Conservation (phyloP, 2,113 vertebrate genomes). For the Leptobrachium leishanense region DNA sequence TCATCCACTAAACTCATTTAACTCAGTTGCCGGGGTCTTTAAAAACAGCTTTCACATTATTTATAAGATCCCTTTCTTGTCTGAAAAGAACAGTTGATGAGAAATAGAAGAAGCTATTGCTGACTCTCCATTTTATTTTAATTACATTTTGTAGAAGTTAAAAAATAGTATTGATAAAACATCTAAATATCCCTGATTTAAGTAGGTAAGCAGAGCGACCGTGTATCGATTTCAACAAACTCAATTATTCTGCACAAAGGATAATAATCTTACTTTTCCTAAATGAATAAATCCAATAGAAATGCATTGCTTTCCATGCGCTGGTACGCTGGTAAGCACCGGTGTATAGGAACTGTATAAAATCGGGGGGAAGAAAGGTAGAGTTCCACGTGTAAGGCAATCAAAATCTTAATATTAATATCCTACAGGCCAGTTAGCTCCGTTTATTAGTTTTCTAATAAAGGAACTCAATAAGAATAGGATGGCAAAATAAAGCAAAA, state of each 20-base stretch:
- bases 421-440: too few relatives aligned
- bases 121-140: background rate
- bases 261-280: background rate
- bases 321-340: too few relatives aligned
- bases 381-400: too few relatives aligned
- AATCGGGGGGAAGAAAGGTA: too few relatives aligned
- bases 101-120: constrained; percentile 9
- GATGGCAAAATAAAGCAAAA: too few relatives aligned
- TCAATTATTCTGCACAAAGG: background rate
- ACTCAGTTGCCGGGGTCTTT: background rate
- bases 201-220: constrained; percentile 5
- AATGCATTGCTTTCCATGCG: too few relatives aligned
- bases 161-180: constrained; percentile 14
- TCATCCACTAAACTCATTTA: background rate
- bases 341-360: too few relatives aligned
- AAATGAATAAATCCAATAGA: background rate
- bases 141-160: constrained; percentile 9
- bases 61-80: background rate
- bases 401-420: too few relatives aligned
- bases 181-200: constrained; percentile 7
- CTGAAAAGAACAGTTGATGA: background rate
- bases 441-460: too few relatives aligned
- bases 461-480: too few relatives aligned
- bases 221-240: constrained; percentile 5
- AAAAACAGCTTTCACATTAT: background rate